phyloP scores from a whole-genome alignment of 1,140 invertebrate genomes.

The Uloborus diversus region DNA sequence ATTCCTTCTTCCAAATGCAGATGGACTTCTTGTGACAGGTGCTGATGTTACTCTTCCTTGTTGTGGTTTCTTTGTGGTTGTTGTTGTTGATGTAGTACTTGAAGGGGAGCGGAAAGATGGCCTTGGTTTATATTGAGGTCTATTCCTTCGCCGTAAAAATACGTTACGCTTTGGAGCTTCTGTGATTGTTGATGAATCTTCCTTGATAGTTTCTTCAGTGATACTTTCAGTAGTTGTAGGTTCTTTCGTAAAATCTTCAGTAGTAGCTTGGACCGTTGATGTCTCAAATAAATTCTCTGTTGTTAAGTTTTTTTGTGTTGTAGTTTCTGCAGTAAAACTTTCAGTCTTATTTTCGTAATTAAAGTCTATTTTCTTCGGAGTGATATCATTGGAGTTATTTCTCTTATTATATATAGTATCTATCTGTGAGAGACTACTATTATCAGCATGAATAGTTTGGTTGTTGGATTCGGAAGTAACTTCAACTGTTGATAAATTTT shows the following conservation, averaged over 20 bases:
- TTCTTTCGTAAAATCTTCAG: constrained; percentile 2
- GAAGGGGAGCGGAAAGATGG: constrained; percentile 33
- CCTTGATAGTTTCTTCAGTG: background rate
- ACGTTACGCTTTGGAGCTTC: constrained; percentile 30
- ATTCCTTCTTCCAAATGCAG: constrained; percentile 13
- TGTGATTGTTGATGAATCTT: constrained; percentile 1
- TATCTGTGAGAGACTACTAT: too few relatives aligned
- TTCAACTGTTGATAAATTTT: background rate
- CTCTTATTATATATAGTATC: too few relatives aligned
- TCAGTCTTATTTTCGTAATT: background rate
- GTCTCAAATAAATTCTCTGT: background rate
- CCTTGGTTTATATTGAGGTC: constrained; percentile 34
- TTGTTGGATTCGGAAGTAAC: background rate
- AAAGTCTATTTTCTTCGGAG: background rate
- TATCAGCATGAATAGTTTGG: background rate
- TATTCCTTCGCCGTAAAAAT: constrained; percentile 29
- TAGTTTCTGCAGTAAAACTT: background rate
- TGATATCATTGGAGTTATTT: too few relatives aligned
- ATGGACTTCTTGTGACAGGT: background rate
- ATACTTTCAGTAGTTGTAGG: background rate
- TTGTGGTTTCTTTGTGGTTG: background rate
- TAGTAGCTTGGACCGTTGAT: background rate
- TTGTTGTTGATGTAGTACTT: constrained; percentile 11
- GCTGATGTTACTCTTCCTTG: background rate
- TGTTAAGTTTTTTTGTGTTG: background rate